phyloP scores from a whole-genome alignment of 2,888 invertebrate species.

The Drepana falcataria region DNA sequence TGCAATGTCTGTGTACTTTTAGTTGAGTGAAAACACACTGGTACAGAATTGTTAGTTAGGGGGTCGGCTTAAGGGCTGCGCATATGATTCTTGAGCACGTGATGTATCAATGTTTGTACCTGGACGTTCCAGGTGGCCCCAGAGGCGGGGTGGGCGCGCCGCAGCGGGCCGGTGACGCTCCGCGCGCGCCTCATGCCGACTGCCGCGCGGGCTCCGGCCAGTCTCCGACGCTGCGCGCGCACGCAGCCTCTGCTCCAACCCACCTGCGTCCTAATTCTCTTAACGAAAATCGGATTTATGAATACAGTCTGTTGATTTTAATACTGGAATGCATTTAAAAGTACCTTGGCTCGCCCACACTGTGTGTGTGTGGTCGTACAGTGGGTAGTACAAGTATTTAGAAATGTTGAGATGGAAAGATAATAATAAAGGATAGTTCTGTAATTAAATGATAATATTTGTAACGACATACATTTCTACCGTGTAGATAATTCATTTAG shows the following conservation, averaged over 20 bases:
- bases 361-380: no score
- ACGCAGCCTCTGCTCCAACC: conserved; percentile 64
- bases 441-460: no score
- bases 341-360: neutral
- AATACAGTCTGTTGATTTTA: conserved; percentile 6
- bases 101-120: conserved; percentile 52
- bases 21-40: neutral
- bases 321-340: neutral
- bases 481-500: no score
- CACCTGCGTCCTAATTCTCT: conserved; percentile 49
- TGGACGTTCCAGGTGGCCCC: conserved; percentile 92
- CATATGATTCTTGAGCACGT: neutral
- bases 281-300: conserved; percentile 29
- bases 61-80: neutral
- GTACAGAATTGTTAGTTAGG: neutral
- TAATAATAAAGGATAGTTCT: no score
- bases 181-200: conserved; percentile 73
- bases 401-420: no score
- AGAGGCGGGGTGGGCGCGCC: conserved; percentile 86
- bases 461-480: no score
- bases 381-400: no score
- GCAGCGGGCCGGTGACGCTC: conserved; percentile 79
- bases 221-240: conserved; percentile 45
- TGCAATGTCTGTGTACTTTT: neutral
- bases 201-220: conserved; percentile 44